These are phyloP conservation scores for Melipona beecheii DNA, from an alignment of 2,888 invertebrate genomes.

Conservation along the genomic window DNA sequence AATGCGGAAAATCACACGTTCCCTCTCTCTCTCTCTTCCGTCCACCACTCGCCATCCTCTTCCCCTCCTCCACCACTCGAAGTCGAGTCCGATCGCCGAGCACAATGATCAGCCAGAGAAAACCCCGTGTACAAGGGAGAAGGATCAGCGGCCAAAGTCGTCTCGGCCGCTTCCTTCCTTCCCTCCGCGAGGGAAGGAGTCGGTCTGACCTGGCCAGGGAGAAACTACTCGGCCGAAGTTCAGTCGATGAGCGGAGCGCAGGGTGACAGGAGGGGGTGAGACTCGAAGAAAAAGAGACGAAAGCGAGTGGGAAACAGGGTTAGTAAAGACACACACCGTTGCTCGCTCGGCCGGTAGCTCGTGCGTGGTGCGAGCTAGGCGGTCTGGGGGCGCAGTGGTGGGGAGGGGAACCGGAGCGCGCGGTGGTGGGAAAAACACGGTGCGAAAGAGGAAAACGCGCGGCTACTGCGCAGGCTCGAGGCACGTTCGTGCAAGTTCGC, in stretches of 20 bases:
- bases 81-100: background rate
- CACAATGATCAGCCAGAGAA: background rate
- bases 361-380: too few relatives aligned
- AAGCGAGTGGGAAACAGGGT: constrained; percentile 45
- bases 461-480: constrained; percentile 57
- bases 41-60: background rate
- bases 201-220: background rate
- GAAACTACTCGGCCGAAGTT: background rate
- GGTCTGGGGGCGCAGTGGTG: background rate
- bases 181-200: background rate
- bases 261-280: background rate
- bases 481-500: constrained; percentile 55
- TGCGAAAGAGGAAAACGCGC: constrained; percentile 5
- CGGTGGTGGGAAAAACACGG: background rate
- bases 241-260: background rate
- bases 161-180: background rate
- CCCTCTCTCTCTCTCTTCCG: background rate
- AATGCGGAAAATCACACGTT: constrained; percentile 5
- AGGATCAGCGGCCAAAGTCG: background rate
- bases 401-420: background rate
- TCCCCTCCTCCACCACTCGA: background rate
- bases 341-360: constrained; percentile 4
- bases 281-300: constrained; percentile 23
- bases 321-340: constrained; percentile 44
- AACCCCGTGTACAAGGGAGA: background rate